phyloP scores from a whole-genome alignment of 2,888 invertebrate genomes.

The Tenthredo mesomela region DNA sequence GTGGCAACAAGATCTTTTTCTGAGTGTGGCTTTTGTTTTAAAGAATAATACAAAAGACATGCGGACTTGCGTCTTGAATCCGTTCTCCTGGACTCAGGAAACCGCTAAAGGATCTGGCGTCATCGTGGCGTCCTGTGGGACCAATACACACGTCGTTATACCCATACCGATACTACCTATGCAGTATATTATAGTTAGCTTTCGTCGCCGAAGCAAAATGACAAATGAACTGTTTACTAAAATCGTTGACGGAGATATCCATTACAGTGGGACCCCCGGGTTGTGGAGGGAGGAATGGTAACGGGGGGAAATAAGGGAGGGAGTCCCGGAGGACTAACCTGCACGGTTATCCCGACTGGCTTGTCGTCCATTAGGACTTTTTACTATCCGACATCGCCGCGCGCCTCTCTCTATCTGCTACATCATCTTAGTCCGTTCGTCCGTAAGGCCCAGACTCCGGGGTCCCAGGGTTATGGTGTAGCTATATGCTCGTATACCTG shows the following conservation, averaged over 20 bases:
- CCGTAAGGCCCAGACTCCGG: conserved; percentile 37
- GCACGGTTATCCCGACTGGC: conserved; percentile 55
- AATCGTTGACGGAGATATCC: conserved; percentile 64
- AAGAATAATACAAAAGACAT: not conserved
- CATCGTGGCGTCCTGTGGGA: conserved; percentile 11
- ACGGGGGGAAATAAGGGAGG: not conserved
- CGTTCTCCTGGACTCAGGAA: not conserved
- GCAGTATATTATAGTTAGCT: not conserved
- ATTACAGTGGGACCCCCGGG: conserved; percentile 61
- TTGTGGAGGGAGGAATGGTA: conserved; percentile 23
- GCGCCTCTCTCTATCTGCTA: conserved; percentile 59
- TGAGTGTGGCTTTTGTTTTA: too few species aligned
- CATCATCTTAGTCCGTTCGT: conserved; percentile 48
- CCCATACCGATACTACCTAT: not conserved
- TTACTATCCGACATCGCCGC: conserved; percentile 64
- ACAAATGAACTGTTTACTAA: conserved; percentile 73
- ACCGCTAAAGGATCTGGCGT: not conserved
- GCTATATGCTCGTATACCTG: conserved; percentile 39
- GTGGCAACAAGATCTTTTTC: too few species aligned
- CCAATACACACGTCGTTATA: not conserved
- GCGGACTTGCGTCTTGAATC: not conserved
- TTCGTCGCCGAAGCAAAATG: conserved; percentile 61
- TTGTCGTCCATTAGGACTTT: conserved; percentile 69
- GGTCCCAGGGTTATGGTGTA: conserved; percentile 11
- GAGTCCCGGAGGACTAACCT: conserved; percentile 39